Conservation (phyloP, 2,888 invertebrate species). For the Yponomeuta cagnagella region DNA sequence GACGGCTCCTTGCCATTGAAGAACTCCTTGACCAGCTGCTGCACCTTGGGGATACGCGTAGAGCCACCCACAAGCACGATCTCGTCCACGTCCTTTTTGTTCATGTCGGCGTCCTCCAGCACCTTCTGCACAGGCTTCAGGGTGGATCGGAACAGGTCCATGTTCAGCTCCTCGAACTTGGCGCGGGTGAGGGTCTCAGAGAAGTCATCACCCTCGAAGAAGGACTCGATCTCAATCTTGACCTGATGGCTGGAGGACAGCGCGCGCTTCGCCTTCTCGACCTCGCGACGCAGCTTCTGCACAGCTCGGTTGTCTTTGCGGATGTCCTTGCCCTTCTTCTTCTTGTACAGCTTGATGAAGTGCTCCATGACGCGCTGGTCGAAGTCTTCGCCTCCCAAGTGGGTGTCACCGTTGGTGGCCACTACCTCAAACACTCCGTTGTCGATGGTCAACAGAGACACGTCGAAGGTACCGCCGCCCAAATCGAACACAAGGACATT, state of each 20-base stretch:
- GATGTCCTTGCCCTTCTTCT: slow-evolving; percentile 98
- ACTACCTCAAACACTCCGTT: slow-evolving; percentile 98
- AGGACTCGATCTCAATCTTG: slow-evolving; percentile 98
- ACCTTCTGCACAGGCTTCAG: slow-evolving; percentile 97
- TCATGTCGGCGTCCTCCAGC: slow-evolving; percentile 98
- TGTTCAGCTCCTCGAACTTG: slow-evolving; percentile 98
- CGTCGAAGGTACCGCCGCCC: slow-evolving; percentile 99
- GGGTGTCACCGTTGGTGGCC: slow-evolving; percentile 96
- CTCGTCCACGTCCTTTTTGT: slow-evolving; percentile 98
- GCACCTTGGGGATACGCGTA: slow-evolving; percentile 99
- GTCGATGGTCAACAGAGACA: slow-evolving; percentile 97
- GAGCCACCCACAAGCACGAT: slow-evolving; percentile 99
- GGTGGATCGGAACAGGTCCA: slow-evolving; percentile 93
- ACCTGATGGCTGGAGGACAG: slow-evolving; percentile 96
- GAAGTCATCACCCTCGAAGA: slow-evolving; percentile 99
- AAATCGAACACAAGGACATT: slow-evolving; percentile 99
- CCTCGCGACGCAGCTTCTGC: slow-evolving; percentile 96
- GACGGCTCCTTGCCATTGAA: slow-evolving; percentile 99
- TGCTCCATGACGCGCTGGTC: slow-evolving; percentile 99
- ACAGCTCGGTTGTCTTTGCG: slow-evolving; percentile 95
- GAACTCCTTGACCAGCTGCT: slow-evolving; percentile 93
- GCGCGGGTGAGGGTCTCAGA: slow-evolving; percentile 98
- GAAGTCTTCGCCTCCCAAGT: slow-evolving; percentile 99
- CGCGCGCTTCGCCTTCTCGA: slow-evolving; percentile 97
- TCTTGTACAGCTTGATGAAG: slow-evolving; percentile 98